Evolutionary conservation across 2,888 invertebrate species (phyloP), one percentile per base, ranked within the genome.

Genomic region (Cryptus viduatorius): DNA sequence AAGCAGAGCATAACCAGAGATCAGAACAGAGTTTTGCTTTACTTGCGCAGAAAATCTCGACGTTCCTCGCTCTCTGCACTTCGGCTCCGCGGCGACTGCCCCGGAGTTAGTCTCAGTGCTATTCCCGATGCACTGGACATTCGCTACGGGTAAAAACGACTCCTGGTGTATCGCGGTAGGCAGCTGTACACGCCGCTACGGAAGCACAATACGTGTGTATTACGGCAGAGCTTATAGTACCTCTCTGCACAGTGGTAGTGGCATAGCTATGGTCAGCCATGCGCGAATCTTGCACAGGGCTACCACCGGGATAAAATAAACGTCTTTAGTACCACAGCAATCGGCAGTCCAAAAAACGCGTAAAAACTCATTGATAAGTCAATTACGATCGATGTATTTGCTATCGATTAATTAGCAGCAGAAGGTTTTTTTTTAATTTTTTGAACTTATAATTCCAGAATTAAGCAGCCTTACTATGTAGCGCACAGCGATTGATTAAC

Each of bases 221-320:
- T 59, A 59, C 48, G 24, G 48, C 68, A 53, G 31, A 61, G 42
- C 46, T 42, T 16, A 71, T 67, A 61, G 73, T 56, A n/a, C 42
- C 75, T 48, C 72, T 48, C 29, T 72, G 16, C 61, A 75, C 78
- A 84, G 84, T 84, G 84, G 79, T 85, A 79, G 56, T 89, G 88
- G 88, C 90, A 90, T 89, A 90, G 89, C 89, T 90, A 89, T 90
- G 91, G 88, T 89, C 91, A 91, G 89, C 91, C 91, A 91, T 89
- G 90, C 90, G 90, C 89, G 90, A 91, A 85, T 85, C 79, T 56
- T 61, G 31, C 53, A 56, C 19, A 44, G 31, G 75, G 12, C 67
- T n/a, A 24, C 8, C 71, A 12, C 53, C 37, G 42, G n/a, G 31
- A 37, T 8, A 71, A 71, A 16, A 53, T 14, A 65, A 42, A 37